Percentiles rank a stretch among this genome's conserved stretches.
Evolutionary conservation across 1,140 invertebrate species (phyloP).

Genomic region (Brachionus angularis): DNA sequence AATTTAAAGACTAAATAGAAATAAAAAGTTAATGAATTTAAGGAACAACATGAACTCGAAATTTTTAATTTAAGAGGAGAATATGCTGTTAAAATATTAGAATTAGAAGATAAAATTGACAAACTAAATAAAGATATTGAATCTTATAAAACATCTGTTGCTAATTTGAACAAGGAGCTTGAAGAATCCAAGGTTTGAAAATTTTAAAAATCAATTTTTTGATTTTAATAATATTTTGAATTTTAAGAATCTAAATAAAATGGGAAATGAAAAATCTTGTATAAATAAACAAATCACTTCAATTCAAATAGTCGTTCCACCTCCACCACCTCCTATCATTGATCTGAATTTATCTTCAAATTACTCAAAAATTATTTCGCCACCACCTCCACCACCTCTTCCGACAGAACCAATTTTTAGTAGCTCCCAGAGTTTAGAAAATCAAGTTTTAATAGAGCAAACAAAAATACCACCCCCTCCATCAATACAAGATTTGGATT

Average conservation of each 20-base stretch:
- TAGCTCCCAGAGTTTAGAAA: too few species aligned
- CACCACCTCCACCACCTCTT: too few species aligned
- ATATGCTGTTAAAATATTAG: not conserved
- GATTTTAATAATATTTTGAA: not conserved
- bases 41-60: slow-evolving; percentile 31
- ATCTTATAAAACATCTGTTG: not conserved
- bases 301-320: too few species aligned
- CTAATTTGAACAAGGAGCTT: not conserved
- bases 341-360: too few species aligned
- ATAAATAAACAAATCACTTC: too few species aligned
- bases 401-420: too few species aligned
- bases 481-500: too few species aligned
- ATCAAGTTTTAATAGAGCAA: too few species aligned
- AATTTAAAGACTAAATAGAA: not conserved
- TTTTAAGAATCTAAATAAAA: not conserved
- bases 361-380: too few species aligned
- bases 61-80: slow-evolving; percentile 7
- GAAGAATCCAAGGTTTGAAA: slow-evolving; percentile 13
- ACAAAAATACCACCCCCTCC: too few species aligned
- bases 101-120: slow-evolving; percentile 11
- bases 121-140: slow-evolving; percentile 32
- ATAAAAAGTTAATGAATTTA: not conserved
- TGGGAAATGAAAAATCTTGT: too few species aligned
- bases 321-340: too few species aligned
- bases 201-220: not conserved